phyloP scores from a whole-genome alignment of 2,797 vertebrate genomes.

The Falco naumanni region DNA sequence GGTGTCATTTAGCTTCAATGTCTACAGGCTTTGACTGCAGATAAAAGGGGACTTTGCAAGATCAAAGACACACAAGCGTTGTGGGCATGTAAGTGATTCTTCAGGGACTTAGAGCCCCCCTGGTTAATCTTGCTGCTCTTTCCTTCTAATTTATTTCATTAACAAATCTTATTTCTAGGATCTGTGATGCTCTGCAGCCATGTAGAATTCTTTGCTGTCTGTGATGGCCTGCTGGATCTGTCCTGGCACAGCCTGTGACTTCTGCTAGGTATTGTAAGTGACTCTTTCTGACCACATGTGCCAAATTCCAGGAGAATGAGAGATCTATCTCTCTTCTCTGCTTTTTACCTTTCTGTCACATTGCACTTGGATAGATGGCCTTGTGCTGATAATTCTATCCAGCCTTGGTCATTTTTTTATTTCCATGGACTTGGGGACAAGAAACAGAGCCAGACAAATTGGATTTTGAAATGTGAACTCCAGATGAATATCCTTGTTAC shows the following conservation, averaged over 20 bases:
- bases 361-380: background rate
- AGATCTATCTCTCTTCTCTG: background rate
- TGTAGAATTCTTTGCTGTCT: background rate
- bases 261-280: background rate
- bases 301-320: background rate
- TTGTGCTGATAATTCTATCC: background rate
- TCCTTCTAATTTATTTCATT: background rate
- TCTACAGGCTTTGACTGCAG: background rate
- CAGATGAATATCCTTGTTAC: background rate
- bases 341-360: background rate
- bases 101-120: background rate
- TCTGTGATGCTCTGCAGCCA: background rate
- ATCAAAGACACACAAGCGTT: background rate
- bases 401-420: background rate
- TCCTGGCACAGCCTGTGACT: background rate
- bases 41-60: background rate
- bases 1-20: background rate
- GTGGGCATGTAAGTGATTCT: fast-evolving
- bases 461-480: background rate
- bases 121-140: background rate
- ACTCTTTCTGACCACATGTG: background rate
- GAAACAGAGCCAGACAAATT: background rate
- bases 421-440: background rate
- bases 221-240: background rate
- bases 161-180: background rate